Percentiles rank a stretch among this genome's conserved stretches.
These are phyloP conservation scores for Beris chalybata DNA, from an alignment of 2,888 invertebrate genomes.

Conservation along the genomic window DNA sequence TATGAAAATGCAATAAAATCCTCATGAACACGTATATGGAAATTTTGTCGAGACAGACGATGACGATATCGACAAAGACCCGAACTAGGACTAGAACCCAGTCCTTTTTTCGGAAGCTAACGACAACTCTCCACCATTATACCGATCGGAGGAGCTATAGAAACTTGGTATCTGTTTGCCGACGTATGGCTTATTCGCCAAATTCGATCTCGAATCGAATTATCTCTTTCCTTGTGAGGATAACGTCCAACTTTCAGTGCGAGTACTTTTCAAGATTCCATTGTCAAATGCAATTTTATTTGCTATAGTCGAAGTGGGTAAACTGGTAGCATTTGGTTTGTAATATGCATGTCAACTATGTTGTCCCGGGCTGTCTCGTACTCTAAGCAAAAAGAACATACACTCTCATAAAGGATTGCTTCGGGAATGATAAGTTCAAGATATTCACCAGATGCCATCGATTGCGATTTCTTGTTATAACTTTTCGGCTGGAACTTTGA, in stretches of 20 bases:
- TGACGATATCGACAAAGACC: constrained; percentile 22
- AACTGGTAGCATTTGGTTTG: constrained; percentile 29
- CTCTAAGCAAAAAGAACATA: neutral
- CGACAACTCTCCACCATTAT: too few relatives aligned
- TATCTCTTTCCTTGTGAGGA: constrained; percentile 21
- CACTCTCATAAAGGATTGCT: too few relatives aligned
- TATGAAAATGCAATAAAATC: constrained; percentile 40
- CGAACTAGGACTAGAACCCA: neutral
- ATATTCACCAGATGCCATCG: constrained; percentile 15
- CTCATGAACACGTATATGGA: constrained; percentile 41
- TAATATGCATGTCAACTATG: constrained; percentile 31
- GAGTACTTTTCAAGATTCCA: neutral
- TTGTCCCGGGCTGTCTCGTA: neutral
- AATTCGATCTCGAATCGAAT: constrained; percentile 31
- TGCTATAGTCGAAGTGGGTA: constrained; percentile 16
- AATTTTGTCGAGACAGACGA: constrained; percentile 36
- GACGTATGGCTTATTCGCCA: neutral
- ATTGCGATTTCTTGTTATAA: constrained; percentile 20
- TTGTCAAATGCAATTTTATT: constrained; percentile 27
- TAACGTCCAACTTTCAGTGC: constrained; percentile 17
- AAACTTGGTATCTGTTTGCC: too few relatives aligned
- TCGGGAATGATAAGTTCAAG: neutral
- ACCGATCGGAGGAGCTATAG: too few relatives aligned
- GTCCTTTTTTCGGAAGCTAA: too few relatives aligned
- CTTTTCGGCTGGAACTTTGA: constrained; percentile 10